Conservation (phyloP, 2,113 vertebrate genomes). For the Neotoma lepida region DNA sequence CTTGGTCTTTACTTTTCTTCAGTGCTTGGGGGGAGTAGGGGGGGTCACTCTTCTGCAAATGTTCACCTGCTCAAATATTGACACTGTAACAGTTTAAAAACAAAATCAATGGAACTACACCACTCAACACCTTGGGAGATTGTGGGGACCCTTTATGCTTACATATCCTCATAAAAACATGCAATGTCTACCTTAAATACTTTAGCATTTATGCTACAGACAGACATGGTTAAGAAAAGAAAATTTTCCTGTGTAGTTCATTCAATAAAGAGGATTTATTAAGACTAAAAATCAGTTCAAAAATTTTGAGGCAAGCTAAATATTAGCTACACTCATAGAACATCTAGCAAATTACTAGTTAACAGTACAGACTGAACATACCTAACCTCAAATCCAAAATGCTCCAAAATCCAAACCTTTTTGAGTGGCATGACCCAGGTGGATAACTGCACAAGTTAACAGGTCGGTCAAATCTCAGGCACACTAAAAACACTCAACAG, state of each 20-base stretch:
- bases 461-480: neutral
- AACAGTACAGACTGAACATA: neutral
- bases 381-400: neutral
- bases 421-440: neutral
- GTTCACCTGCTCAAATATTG: neutral
- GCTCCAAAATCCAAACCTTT: neutral
- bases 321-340: neutral
- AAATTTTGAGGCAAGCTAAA: constrained; percentile 33
- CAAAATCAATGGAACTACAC: neutral
- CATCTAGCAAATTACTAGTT: neutral
- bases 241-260: neutral
- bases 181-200: constrained; percentile 9
- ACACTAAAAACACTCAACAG: neutral
- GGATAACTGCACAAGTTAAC: neutral
- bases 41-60: neutral
- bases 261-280: neutral
- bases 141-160: constrained; percentile 20
- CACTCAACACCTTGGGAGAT: neutral
- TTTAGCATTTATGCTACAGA: neutral
- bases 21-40: neutral
- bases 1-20: neutral
- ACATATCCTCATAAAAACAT: constrained; percentile 22
- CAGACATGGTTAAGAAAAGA: neutral
- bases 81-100: neutral
- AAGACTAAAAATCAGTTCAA: constrained; percentile 24